Evolutionary conservation across 2,888 invertebrate genomes (phyloP), one percentile per base, ranked within the genome.

Genomic region (Drosophila peninsularis): DNA sequence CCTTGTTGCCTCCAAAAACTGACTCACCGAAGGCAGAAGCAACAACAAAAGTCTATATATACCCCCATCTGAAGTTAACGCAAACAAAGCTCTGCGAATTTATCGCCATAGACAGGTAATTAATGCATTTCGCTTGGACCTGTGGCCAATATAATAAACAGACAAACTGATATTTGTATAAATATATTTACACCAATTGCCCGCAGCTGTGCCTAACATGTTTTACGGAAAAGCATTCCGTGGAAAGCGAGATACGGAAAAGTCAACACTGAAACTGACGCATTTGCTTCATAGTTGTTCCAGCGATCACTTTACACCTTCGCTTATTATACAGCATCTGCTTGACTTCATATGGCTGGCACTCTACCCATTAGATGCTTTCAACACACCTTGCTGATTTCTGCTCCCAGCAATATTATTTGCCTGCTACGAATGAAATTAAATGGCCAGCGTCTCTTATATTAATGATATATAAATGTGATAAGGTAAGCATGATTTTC

Each of bases 101-200:
- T 65, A 75, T 78, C 57, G 67, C 68, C 39, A 39, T 66, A 37
- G 69, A 62, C 62, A 81, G 73, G 90, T 81, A 86, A 88, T 89
- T 89, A 85, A 89, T 89, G 81, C 71, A 88, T 89, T 85, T n/a
- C n/a, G n/a, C n/a, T n/a, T n/a, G n/a, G n/a, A n/a, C n/a, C n/a
- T n/a, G n/a, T 64, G 57, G 36, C 63, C 57, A 58, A 73, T 72
- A 62, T 36, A 55, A 71, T 62, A 74, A 77, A 74, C 61, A 74
- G 50, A 49, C 17, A 67, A 77, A 67, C 47, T 30, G 19, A 34
- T 49, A 34, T 49, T 24, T 32, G 34, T 49, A 13, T 9, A 50
- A 21, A 50, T 21, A 50, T 49, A 54, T 63, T 49, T 55, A 50
- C 37, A 39, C n/a, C 49, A 49, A 50, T 34, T 54, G 45, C 45